Evolutionary conservation across 2,797 vertebrate species (phyloP), one percentile per base, ranked within the genome.

Genomic region (Silurus aristotelis): DNA sequence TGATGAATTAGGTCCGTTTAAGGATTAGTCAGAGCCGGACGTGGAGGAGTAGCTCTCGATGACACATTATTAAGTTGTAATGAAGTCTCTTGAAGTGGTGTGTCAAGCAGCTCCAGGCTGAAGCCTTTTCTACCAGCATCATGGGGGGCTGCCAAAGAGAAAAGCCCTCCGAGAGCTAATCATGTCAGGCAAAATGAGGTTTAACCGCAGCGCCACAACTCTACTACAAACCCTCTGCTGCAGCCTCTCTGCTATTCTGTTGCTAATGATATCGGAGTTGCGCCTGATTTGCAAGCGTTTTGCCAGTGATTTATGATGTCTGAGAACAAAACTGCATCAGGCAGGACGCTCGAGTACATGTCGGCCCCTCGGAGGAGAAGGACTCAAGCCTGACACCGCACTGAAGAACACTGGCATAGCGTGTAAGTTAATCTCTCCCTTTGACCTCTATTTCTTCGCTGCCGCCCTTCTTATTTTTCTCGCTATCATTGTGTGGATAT

Each of bases 261-360:
- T 92, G 92, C 92, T 93, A 93, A 94, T 93, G 89, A 91, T 63
- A 67, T 89, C 88, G 78, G 82, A 89, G 89, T 89, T 93, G 55
- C 86, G 67, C 75, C 84, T 75, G 83, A 92, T 92, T 89, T 92
- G 88, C 91, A 6, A 61, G 76, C 80, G 88, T 88, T 84, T 52
- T 82, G 85, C 61, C 55, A 72, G 85, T 92, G 92, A 95, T 94
- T 93, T 93, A 94, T 93, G 91, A 89, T 60, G 66, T 81, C 80
- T 25, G 85, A 90, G 87, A 85, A 89, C 87, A 87, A 89, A 89
- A 72, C 87, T 83, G 86, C 89, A 80, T 91, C 89, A 88, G 88
- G 77, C 87, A 56, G 87, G 92, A 91, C 86, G 85, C 85, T 91
- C 80, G 86, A 89, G 90, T 89, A 92, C 91, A 90, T 91, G 90